Conservation (phyloP, 2,113 vertebrate species). For the Callorhinus ursinus region DNA sequence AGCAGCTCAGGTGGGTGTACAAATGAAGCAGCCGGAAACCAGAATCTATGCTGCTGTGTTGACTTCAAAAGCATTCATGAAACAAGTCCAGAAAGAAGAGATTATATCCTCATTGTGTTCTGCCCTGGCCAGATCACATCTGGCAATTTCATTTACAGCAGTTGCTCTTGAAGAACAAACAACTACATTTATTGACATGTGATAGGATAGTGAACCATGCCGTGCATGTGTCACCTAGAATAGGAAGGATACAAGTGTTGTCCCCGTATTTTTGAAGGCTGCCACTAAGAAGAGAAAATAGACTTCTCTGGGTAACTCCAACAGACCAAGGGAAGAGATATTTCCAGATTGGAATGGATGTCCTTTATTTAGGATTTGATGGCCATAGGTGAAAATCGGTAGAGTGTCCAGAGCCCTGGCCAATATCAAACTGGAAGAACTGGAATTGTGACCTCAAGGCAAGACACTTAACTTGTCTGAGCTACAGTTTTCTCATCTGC, state of each 20-base stretch:
- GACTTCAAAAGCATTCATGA: neutral
- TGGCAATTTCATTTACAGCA: neutral
- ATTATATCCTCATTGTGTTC: neutral
- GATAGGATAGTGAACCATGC: neutral
- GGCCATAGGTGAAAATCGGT: neutral
- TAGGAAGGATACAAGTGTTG: neutral
- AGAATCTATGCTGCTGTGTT: neutral
- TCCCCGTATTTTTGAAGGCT: neutral
- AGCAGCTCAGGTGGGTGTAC: neutral
- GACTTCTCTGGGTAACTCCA: neutral
- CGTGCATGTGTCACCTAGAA: neutral
- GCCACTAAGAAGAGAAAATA: neutral
- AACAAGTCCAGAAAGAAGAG: neutral
- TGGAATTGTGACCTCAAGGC: neutral
- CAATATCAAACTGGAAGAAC: neutral
- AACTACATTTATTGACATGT: neutral
- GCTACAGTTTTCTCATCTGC: conserved; percentile 22
- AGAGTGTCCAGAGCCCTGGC: neutral
- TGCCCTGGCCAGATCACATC: neutral
- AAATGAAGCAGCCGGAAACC: neutral
- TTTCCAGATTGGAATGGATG: neutral
- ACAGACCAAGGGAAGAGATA: neutral
- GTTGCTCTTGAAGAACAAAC: neutral
- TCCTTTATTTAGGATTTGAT: neutral
- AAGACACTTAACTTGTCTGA: neutral